Conservation (phyloP, 2,113 vertebrate genomes). For the Shinisaurus crocodilurus region DNA sequence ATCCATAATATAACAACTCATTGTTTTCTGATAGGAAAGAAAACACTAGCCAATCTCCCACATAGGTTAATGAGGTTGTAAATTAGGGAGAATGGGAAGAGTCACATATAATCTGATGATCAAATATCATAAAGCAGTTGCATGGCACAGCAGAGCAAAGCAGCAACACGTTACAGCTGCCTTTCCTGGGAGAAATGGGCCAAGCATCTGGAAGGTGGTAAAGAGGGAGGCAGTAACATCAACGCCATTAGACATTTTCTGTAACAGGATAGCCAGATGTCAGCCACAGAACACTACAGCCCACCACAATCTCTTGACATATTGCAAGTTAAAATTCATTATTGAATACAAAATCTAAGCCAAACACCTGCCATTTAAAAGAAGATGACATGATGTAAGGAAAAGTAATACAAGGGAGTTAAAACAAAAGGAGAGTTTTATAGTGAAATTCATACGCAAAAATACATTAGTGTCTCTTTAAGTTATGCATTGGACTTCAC, state of each 20-base stretch:
- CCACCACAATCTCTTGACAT: neutral
- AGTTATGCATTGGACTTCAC: neutral
- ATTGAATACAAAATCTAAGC: neutral
- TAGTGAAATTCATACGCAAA: neutral
- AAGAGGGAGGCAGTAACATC: neutral
- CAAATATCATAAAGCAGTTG: conserved; percentile 1
- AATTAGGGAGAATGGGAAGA: conserved; percentile 10
- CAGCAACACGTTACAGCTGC: neutral
- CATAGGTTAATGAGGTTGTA: neutral
- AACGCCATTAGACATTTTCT: neutral
- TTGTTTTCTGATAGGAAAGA: neutral
- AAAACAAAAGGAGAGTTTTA: conserved; percentile 16
- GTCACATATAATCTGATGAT: neutral
- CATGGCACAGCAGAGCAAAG: neutral
- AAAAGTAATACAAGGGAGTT: neutral
- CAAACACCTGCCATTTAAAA: conserved; percentile 18
- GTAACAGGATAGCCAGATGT: neutral
- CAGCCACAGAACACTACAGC: neutral
- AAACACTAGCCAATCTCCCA: neutral
- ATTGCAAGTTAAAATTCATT: neutral
- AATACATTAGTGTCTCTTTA: neutral
- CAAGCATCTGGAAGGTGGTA: conserved; percentile 1
- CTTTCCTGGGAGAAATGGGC: neutral
- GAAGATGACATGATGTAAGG: neutral
- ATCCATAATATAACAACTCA: neutral